A percentile compares a stretch with the other conserved stretches of the same genome.
These are phyloP conservation scores for Liasis olivaceus DNA, from an alignment of 2,797 vertebrate species.

Conservation along the genomic window DNA sequence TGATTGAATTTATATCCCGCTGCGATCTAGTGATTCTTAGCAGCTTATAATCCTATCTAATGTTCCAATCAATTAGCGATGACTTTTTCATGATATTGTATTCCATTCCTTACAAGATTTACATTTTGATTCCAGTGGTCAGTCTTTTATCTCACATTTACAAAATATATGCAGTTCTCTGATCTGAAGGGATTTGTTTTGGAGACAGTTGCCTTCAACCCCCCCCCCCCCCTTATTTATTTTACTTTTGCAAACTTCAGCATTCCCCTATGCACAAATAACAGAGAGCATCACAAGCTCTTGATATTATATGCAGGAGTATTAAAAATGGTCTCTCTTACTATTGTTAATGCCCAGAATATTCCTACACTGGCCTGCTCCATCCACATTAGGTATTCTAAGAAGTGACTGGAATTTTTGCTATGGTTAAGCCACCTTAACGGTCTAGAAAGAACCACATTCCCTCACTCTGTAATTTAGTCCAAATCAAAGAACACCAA, in stretches of 20 bases:
- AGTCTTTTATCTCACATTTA: not conserved
- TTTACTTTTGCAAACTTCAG: not conserved
- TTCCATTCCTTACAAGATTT: not conserved
- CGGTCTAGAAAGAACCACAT: too few relatives aligned
- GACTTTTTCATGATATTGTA: not conserved
- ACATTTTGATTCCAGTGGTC: not conserved
- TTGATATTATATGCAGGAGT: too few relatives aligned
- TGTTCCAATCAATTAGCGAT: not conserved
- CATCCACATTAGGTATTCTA: too few relatives aligned
- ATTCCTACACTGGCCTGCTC: too few relatives aligned
- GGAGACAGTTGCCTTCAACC: not conserved
- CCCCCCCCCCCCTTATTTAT: not conserved
- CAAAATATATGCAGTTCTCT: not conserved
- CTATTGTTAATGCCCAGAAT: too few relatives aligned
- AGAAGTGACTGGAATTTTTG: too few relatives aligned
- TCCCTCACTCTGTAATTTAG: too few relatives aligned
- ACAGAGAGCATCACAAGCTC: too few relatives aligned
- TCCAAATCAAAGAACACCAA: too few relatives aligned
- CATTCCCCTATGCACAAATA: not conserved
- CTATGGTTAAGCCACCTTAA: too few relatives aligned
- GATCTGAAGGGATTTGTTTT: not conserved
- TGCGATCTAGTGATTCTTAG: not conserved
- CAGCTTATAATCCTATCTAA: not conserved
- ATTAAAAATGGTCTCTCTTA: too few relatives aligned
- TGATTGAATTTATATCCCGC: not conserved